Percentiles rank a stretch among this genome's conserved stretches.
These are phyloP conservation scores for Lasioglossum albipes DNA, from an alignment of 1,140 invertebrate species.

Conservation along the genomic window DNA sequence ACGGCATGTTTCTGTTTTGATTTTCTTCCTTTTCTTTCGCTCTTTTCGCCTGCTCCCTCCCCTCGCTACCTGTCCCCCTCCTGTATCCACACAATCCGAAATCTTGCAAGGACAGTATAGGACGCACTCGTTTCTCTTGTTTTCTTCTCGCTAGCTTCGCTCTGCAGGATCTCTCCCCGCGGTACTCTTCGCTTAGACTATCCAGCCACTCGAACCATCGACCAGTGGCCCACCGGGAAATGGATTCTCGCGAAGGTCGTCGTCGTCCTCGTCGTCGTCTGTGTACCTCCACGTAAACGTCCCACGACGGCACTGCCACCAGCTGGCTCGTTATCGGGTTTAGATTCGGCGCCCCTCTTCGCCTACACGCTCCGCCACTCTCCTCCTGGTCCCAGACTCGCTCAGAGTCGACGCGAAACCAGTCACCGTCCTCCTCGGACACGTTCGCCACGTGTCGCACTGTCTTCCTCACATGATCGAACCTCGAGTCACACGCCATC, in stretches of 20 bases:
- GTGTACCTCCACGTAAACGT: slow-evolving; percentile 57
- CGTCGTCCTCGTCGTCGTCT: no score
- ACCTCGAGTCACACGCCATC: slow-evolving; percentile 29
- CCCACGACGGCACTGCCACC: slow-evolving; percentile 61
- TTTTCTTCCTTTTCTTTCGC: slow-evolving; percentile 24
- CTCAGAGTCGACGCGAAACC: neutral
- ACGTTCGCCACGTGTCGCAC: rapidly evolving
- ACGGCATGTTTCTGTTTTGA: slow-evolving; percentile 58
- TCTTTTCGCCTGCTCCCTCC: neutral
- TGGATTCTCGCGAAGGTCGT: slow-evolving; percentile 39
- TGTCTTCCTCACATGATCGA: slow-evolving; percentile 31
- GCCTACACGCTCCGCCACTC: slow-evolving; percentile 25
- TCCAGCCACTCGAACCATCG: neutral
- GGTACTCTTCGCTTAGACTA: neutral
- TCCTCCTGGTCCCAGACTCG: neutral
- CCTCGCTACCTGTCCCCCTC: neutral
- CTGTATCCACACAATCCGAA: no score
- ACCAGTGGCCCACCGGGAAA: neutral
- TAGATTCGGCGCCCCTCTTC: slow-evolving; percentile 63
- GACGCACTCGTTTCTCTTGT: no score
- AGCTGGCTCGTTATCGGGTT: slow-evolving; percentile 67
- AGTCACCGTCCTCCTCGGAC: neutral
- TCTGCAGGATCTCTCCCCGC: neutral
- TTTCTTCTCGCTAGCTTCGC: neutral
- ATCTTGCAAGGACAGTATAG: no score